These are phyloP conservation scores for Patella pellucida DNA, from an alignment of 2,888 invertebrate genomes.

Conservation along the genomic window DNA sequence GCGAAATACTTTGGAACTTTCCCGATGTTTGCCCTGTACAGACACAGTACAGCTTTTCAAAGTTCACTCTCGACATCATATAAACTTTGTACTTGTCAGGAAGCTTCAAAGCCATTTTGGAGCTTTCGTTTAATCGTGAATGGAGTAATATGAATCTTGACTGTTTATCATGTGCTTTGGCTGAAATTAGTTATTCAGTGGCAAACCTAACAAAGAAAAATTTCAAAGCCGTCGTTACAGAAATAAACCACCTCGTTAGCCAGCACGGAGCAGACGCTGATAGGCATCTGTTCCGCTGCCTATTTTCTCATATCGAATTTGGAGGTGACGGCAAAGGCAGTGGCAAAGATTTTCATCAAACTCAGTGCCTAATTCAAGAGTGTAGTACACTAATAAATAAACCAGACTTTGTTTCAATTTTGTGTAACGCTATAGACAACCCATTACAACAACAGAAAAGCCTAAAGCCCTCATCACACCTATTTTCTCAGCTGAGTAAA, in stretches of 20 bases:
- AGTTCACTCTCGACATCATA: slow-evolving; percentile 41
- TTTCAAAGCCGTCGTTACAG: slow-evolving; percentile 89
- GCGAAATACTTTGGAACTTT: slow-evolving; percentile 44
- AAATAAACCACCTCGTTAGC: slow-evolving; percentile 89
- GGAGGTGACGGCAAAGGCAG: slow-evolving; percentile 74
- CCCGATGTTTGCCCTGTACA: slow-evolving; percentile 50
- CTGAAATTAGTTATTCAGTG: slow-evolving; percentile 98
- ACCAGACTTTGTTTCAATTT: slow-evolving; percentile 87
- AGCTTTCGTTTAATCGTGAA: slow-evolving; percentile 88
- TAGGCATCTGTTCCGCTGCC: slow-evolving; percentile 94
- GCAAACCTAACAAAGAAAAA: slow-evolving; percentile 95
- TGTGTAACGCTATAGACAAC: slow-evolving; percentile 90
- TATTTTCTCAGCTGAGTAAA: slow-evolving; percentile 87
- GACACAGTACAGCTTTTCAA: slow-evolving; percentile 37
- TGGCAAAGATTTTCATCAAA: slow-evolving; percentile 75
- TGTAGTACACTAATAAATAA: slow-evolving; percentile 84
- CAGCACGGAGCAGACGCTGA: slow-evolving; percentile 96
- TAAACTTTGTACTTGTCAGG: slow-evolving; percentile 50
- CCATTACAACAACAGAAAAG: slow-evolving; percentile 85
- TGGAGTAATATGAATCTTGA: slow-evolving; percentile 79
- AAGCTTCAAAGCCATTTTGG: slow-evolving; percentile 77
- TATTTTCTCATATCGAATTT: slow-evolving; percentile 91
- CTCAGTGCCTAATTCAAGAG: slow-evolving; percentile 84
- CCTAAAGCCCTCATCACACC: slow-evolving; percentile 83
- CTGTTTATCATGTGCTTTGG: slow-evolving; percentile 98